Evolutionary conservation across 2,888 invertebrate species (phyloP), one percentile per base, ranked within the genome.

Genomic region (Rotaria sp.): DNA sequence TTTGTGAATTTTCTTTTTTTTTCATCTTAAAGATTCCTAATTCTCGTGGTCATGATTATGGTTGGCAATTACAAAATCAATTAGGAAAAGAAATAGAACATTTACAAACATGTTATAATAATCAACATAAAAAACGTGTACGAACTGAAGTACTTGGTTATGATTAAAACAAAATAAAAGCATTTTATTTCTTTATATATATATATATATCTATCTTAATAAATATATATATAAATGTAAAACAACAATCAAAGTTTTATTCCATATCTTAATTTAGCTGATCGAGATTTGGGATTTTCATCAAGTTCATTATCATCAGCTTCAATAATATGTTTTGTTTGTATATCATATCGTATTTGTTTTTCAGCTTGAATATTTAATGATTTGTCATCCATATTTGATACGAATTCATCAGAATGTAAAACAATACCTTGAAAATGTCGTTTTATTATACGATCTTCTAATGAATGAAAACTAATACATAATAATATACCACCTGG

Each of bases 391-490:
- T 95, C 0, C 94, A 93, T 11, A 80, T 80, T 41, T 1, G n/a
- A 80, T 38, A n/a, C n/a, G 3, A 80, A 45, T 93, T 52, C 26
- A 59, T 74, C 80, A 18, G 91, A 88, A 94, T 94, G 89, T 94
- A 94, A 92, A 74, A 94, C 92, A 89, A 95, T 94, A 0, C 87
- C 95, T 95, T 86, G 92, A 41, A 97, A 93, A 91, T 96, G 96
- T 21, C 96, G 93, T 90, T 97, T 97, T 0, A 97, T 94, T 88
- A 97, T 95, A 0, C 94, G 94, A 90, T 97, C 97, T 92, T 97
- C 96, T 45, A 96, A 92, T 0, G 96, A 96, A 91, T 97, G 96
- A 91, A 97, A 97, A 26, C 95, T 94, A 74, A 97, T 93, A 0
- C 95, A 94, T 0, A 95, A 94, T 87, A 97, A 90, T 87, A 94